Evolutionary conservation across 2,888 invertebrate genomes (phyloP), one percentile per base, ranked within the genome.

Genomic region (Parochlus steinenii): DNA sequence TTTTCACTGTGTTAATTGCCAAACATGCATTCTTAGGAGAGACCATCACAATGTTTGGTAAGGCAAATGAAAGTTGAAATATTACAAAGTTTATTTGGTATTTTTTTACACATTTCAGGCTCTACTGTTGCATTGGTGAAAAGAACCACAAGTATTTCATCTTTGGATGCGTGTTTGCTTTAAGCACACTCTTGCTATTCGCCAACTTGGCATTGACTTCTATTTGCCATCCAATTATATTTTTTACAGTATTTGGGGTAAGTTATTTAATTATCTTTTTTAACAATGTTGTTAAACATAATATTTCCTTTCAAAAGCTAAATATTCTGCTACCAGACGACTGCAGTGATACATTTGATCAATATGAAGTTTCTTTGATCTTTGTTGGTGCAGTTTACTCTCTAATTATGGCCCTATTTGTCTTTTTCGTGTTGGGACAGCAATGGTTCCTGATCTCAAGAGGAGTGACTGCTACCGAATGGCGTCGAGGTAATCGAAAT

Each of bases 11-110:
- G 66, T 67, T 43, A 67, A 80, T 37, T 93, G 92, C 54, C 75
- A 83, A 50, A 71, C 74, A 31, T 86, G 85, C 55, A 71, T 87
- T 15, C 67, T 74, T 41, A 72, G 76, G 43, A 68, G 78, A 46
- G 80, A 77, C 51, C 80, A 78, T 56, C 79, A 82, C 59, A 78
- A 85, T 50, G 74, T 73, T 51, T 83, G 82, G 81, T n/a, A n/a
- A n/a, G n/a, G n/a, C n/a, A n/a, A n/a, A n/a, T n/a, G n/a, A n/a
- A n/a, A n/a, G n/a, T n/a, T n/a, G n/a, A n/a, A n/a, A n/a, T n/a
- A n/a, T n/a, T n/a, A n/a, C n/a, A n/a, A n/a, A n/a, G n/a, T n/a
- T n/a, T n/a, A n/a, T 77, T 58, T 54, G 62, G 53, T 26, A 33
- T 30, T 15, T 33, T 22, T 34, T 33, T 11, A 5, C 4, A n/a